Conservation (phyloP, 2,113 vertebrate genomes). For the Antechinus stuartii region DNA sequence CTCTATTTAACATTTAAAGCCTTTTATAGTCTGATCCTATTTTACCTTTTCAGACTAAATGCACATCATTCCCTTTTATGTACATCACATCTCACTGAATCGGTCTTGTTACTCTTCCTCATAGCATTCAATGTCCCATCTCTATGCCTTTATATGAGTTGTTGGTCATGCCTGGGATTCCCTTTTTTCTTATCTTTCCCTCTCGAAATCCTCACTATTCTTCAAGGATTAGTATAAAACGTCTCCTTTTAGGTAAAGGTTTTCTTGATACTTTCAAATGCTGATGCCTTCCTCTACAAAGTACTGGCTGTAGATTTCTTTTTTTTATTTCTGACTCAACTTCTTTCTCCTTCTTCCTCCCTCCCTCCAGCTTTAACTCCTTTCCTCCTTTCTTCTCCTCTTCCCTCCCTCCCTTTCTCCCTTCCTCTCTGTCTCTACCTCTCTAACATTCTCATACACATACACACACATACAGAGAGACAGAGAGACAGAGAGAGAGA, state of each 20-base stretch:
- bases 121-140: neutral
- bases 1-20: neutral
- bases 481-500: no score
- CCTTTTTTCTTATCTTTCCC: neutral
- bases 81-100: neutral
- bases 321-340: neutral
- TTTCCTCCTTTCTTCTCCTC: no score
- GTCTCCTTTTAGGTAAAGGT: neutral
- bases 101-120: neutral
- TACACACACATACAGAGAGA: neutral
- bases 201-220: neutral
- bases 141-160: neutral
- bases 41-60: no score
- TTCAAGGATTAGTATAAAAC: neutral
- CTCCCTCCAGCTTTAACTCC: neutral
- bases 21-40: neutral
- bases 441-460: no score
- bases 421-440: no score
- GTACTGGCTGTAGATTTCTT: neutral
- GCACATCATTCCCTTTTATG: neutral
- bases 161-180: neutral
- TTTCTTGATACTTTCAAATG: neutral
- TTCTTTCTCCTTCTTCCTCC: neutral
- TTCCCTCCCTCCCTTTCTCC: neutral
- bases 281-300: neutral